Percentiles rank a stretch among this genome's conserved stretches.
Conservation (phyloP, 2,888 invertebrate genomes). For the Platerodrilus igneus region DNA sequence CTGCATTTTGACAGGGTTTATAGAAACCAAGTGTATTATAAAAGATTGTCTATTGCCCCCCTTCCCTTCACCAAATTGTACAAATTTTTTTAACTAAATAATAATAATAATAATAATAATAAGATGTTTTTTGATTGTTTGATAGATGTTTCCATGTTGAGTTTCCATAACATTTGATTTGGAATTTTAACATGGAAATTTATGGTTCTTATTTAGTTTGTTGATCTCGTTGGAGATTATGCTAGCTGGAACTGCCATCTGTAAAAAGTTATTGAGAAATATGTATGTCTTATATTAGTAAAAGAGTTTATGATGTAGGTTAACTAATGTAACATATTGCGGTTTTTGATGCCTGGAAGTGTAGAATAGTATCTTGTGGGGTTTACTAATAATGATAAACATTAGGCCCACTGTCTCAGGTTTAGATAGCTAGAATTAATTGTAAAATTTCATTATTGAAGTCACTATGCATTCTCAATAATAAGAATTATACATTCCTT, state of each 20-base stretch:
- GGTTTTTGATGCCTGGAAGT: slow-evolving; percentile 22
- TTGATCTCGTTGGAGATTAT: slow-evolving; percentile 45
- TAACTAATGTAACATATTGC: slow-evolving; percentile 38
- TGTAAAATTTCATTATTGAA: slow-evolving; percentile 21
- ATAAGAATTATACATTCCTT: slow-evolving; percentile 19
- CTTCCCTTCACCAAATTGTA: slow-evolving; percentile 41
- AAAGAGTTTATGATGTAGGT: slow-evolving; percentile 41
- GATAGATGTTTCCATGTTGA: slow-evolving; percentile 31
- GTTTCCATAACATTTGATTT: slow-evolving; percentile 9
- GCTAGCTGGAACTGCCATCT: slow-evolving; percentile 51
- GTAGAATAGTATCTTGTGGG: slow-evolving; percentile 32
- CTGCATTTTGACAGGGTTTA: slow-evolving; percentile 46
- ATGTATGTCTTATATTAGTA: slow-evolving; percentile 46
- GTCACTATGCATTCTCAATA: too few relatives aligned
- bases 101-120: slow-evolving; percentile 29
- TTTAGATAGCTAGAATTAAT: slow-evolving; percentile 32
- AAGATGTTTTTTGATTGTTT: slow-evolving; percentile 41
- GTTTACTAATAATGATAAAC: slow-evolving; percentile 36
- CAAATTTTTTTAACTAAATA: slow-evolving; percentile 35
- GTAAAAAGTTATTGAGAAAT: slow-evolving; percentile 47
- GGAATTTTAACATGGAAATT: slow-evolving; percentile 32
- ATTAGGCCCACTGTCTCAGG: slow-evolving; percentile 48
- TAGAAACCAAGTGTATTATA: slow-evolving; percentile 35
- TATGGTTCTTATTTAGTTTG: slow-evolving; percentile 40
- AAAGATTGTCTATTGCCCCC: slow-evolving; percentile 30